Evolutionary conservation across 2,888 invertebrate genomes (phyloP).

Genomic region (Leucophora obtusa): DNA sequence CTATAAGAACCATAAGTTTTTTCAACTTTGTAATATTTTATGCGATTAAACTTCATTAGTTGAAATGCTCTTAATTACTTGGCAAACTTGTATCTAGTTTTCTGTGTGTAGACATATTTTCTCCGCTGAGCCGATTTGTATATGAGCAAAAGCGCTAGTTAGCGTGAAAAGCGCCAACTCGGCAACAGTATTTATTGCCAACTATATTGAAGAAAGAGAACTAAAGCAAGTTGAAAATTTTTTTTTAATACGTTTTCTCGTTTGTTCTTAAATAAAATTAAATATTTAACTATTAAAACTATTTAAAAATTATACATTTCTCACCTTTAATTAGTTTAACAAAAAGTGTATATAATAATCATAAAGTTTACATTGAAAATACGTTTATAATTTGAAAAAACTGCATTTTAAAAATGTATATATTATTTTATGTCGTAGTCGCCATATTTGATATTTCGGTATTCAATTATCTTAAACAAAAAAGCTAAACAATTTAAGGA

Average conservation of each 20-base stretch:
- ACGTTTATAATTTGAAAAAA: neutral
- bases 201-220: neutral
- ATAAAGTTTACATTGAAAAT: conserved; percentile 14
- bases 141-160: no score
- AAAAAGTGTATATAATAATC: neutral
- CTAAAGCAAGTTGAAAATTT: neutral
- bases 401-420: conserved; percentile 17
- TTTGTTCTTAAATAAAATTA: conserved; percentile 23
- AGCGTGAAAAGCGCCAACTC: no score
- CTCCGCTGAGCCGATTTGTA: no score
- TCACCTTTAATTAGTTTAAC: conserved; percentile 2
- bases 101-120: no score
- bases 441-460: conserved; percentile 60
- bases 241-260: neutral
- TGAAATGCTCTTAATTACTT: no score
- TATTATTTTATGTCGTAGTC: conserved; percentile 28
- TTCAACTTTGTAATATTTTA: no score
- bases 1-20: no score
- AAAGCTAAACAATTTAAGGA: conserved; percentile 18
- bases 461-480: conserved; percentile 54
- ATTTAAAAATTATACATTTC: conserved; percentile 7
- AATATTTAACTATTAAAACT: conserved; percentile 19
- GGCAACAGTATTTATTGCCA: neutral
- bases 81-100: no score
- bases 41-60: no score